Conservation (phyloP, 2,113 vertebrate genomes). For the Anhinga anhinga region DNA sequence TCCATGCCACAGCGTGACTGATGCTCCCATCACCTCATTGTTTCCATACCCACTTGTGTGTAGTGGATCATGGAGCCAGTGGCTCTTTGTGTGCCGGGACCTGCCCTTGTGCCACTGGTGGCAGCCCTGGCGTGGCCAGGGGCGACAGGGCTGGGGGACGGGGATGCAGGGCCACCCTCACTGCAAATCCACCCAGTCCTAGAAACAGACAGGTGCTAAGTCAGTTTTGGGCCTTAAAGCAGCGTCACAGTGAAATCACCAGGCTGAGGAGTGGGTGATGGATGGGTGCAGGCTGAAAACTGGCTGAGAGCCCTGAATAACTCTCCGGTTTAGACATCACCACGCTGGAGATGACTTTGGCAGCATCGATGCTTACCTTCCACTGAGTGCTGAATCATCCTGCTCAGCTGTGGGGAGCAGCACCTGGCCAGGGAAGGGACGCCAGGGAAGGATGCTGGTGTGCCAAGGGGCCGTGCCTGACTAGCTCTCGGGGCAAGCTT, state of each 20-base stretch:
- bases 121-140: rapidly evolving
- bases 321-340: not conserved
- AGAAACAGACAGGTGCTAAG: not conserved
- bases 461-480: not conserved
- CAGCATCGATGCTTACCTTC: not conserved
- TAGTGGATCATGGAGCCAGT: not conserved
- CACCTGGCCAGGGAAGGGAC: not conserved
- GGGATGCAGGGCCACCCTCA: not conserved
- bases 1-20: not conserved
- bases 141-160: not conserved
- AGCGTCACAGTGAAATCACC: not conserved
- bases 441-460: not conserved
- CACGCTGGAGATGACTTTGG: not conserved
- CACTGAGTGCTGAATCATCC: not conserved
- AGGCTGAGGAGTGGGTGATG: not conserved
- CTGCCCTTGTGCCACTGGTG: not conserved
- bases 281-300: not conserved
- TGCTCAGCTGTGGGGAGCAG: not conserved
- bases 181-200: not conserved
- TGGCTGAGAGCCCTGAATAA: not conserved
- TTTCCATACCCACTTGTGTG: not conserved
- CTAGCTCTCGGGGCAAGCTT: not conserved
- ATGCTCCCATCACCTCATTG: not conserved
- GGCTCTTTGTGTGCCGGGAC: not conserved
- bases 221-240: not conserved